Percentiles rank a stretch among this genome's conserved stretches.
Evolutionary conservation across 2,888 invertebrate species (phyloP).

Genomic region (Melangyna quadrimaculata): DNA sequence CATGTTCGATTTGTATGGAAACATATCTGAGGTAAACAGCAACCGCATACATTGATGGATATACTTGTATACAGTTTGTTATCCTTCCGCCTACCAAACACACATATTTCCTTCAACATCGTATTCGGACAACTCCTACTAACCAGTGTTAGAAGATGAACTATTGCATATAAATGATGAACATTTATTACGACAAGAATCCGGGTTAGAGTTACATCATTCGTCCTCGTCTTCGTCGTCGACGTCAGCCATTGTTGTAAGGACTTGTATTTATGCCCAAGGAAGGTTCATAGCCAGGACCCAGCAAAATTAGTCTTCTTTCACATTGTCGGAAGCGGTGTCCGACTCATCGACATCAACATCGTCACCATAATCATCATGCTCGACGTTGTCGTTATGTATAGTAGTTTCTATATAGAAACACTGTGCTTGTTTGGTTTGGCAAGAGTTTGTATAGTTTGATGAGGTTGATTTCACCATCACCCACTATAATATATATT

Average conservation of each 20-base stretch:
- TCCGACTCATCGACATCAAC: constrained; percentile 57
- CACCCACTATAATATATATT: not conserved
- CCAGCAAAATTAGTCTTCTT: constrained; percentile 53
- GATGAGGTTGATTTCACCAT: constrained; percentile 51
- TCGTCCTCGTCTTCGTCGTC: constrained; percentile 39
- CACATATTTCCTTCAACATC: constrained; percentile 35
- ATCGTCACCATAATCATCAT: constrained; percentile 28
- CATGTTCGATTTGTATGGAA: not conserved
- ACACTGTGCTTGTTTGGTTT: constrained; percentile 27
- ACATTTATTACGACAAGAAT: constrained; percentile 69
- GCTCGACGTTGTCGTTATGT: constrained; percentile 16
- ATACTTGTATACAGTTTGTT: not conserved
- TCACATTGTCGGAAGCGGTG: constrained; percentile 55
- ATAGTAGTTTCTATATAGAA: not conserved
- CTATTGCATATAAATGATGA: constrained; percentile 70
- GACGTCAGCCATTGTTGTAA: not conserved
- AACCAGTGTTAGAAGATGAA: constrained; percentile 62
- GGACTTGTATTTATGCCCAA: not conserved
- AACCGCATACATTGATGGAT: not conserved
- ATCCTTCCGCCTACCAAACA: constrained; percentile 11
- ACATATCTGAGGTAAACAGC: not conserved
- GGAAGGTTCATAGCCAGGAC: constrained; percentile 4
- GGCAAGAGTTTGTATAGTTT: constrained; percentile 26
- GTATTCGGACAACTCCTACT: constrained; percentile 31
- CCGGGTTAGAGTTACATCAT: constrained; percentile 69